Percentiles rank a stretch among this genome's conserved stretches.
Evolutionary conservation across 2,797 vertebrate species (phyloP).

Genomic region (Sebastes aleutianus): DNA sequence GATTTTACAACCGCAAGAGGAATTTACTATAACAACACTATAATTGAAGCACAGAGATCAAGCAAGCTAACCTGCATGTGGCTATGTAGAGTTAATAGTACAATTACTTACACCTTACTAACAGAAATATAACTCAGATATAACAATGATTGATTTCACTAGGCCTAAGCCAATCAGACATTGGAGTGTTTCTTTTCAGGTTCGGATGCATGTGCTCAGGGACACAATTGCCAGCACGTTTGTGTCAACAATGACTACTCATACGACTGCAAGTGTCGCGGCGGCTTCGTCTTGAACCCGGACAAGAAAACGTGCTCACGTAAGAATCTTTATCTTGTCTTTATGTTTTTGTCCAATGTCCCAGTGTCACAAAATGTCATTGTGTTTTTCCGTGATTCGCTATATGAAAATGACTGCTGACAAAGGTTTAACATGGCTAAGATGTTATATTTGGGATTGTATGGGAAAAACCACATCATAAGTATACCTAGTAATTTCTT

Average conservation of each 20-base stretch:
- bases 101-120: conserved; percentile 39
- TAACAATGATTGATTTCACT: conserved; percentile 11
- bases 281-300: conserved; percentile 82
- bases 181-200: conserved; percentile 73
- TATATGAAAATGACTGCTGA: neutral
- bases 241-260: conserved; percentile 80
- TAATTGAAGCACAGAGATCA: conserved; percentile 35
- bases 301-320: conserved; percentile 87
- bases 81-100: neutral
- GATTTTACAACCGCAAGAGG: neutral
- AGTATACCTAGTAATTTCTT: neutral
- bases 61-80: conserved; percentile 45
- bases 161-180: conserved; percentile 61
- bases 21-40: neutral
- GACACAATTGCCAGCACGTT: conserved; percentile 88
- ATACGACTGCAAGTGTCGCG: conserved; percentile 84
- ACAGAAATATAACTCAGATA: neutral
- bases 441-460: neutral
- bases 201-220: conserved; percentile 73
- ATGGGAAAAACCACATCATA: neutral
- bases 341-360: neutral
- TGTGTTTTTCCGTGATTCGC: neutral
- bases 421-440: neutral
- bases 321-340: conserved; percentile 65
- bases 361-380: neutral